Conservation (phyloP, 1,140 invertebrate species). For the Trypoxylus dichotomus region DNA sequence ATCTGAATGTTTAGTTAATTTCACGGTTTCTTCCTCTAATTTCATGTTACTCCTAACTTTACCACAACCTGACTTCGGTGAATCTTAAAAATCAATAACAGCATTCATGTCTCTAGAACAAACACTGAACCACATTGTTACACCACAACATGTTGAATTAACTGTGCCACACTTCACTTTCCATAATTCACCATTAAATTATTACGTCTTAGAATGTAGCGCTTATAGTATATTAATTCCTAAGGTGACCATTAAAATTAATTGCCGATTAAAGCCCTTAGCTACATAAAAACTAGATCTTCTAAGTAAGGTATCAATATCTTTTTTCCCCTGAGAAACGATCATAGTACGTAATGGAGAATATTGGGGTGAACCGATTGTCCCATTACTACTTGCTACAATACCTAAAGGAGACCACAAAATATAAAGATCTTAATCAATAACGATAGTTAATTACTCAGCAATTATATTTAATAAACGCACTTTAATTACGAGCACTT, state of each 20-base stretch:
- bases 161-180: no score
- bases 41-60: no score
- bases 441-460: background rate
- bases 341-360: background rate
- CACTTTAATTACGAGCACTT: background rate
- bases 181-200: no score
- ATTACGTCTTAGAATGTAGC: no score
- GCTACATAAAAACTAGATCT: background rate
- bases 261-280: background rate
- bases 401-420: background rate
- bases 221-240: no score
- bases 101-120: no score
- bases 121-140: no score
- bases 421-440: constrained; percentile 4
- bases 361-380: background rate
- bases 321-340: background rate
- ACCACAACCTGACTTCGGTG: no score
- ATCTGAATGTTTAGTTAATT: no score
- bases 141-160: no score
- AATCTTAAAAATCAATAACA: no score
- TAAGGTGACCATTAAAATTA: background rate
- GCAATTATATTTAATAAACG: background rate
- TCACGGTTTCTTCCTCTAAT: no score
- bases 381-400: background rate
- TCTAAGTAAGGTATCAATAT: background rate